A percentile compares a stretch with the other conserved stretches of the same genome.
Conservation (phyloP, 2,797 vertebrate species). For the Syngnathus acus region DNA sequence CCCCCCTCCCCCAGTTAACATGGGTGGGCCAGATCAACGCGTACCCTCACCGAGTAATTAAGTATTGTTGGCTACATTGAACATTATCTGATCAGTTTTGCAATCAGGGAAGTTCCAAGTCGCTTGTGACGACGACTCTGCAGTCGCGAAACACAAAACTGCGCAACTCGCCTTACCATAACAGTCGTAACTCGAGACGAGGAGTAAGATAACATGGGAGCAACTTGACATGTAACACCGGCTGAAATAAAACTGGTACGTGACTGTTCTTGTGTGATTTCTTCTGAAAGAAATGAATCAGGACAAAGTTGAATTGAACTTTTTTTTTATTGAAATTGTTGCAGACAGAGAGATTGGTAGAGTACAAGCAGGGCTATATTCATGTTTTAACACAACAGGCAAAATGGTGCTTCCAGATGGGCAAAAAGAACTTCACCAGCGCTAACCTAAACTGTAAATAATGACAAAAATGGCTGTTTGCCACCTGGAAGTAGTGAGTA, state of each 20-base stretch:
- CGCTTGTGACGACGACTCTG: too few species aligned
- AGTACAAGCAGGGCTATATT: background rate
- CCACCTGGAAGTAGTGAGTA: background rate
- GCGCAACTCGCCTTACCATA: too few species aligned
- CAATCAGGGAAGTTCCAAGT: too few species aligned
- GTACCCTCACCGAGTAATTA: too few species aligned
- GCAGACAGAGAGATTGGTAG: background rate
- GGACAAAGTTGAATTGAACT: background rate
- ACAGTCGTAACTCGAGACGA: too few species aligned
- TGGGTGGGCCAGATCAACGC: too few species aligned
- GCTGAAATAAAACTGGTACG: constrained; percentile 52
- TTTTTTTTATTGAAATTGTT: constrained; percentile 43
- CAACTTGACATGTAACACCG: constrained; percentile 10
- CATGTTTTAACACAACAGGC: background rate
- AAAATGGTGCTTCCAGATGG: background rate
- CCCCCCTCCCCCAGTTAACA: too few species aligned
- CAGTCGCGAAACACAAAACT: too few species aligned
- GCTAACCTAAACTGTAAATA: background rate
- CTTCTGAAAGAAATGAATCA: constrained; percentile 9
- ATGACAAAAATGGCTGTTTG: background rate
- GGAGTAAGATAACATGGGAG: too few species aligned
- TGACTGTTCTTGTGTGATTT: constrained; percentile 38
- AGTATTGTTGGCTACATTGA: too few species aligned
- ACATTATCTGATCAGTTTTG: too few species aligned
- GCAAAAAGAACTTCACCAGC: background rate